Base-by-base conservation (phyloP, 2,113 vertebrate genomes). In the Phyllopteryx taeniolatus region DNA sequence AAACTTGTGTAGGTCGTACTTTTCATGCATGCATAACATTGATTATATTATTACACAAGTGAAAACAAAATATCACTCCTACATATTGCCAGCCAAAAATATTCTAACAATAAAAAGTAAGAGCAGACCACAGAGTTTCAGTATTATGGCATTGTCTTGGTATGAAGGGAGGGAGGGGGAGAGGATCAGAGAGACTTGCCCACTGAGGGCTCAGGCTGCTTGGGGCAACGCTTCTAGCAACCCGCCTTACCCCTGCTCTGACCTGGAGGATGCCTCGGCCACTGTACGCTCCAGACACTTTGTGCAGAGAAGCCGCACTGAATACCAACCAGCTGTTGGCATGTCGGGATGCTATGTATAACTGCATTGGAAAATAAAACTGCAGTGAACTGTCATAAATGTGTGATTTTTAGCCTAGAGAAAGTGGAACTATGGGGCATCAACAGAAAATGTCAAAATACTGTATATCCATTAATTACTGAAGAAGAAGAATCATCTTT, bases 161-260 rank as follows among this genome's bases (percentile, higher is more conserved):
- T 70, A 72, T 76, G 75, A 57, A 73, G 71, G 46, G 76, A 70
- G 68, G 74, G 71, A 57, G 76, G 80, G 76, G 75, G 74, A 43
- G 79, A 27, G 87, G 88, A 92, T 91, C 88, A 92, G 91, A 91
- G 86, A 87, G 72, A 76, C 20, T 22, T 89, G 82, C 83, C 89
- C 88, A 90, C 88, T 70, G 79, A 87, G 86, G 84, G 81, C 83
- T 91, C 88, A 90, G 86, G 87, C 90, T 91, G 90, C 91, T 91
- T 88, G 84, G 90, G 91, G 91, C 91, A 89, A 89, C 19, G 91
- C 91, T 91, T 88, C 91, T 84, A 91, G 90, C 91, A 87, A 91
- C 88, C 84, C 86, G 87, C 90, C 87, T 89, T 90, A 85, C 87
- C 89, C 86, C 85, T 84, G 82, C 84, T 86, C 85, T 87, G 87